Evolutionary conservation across 2,888 invertebrate species (phyloP), one percentile per base, ranked within the genome.

Genomic region (Nomada fabriciana): DNA sequence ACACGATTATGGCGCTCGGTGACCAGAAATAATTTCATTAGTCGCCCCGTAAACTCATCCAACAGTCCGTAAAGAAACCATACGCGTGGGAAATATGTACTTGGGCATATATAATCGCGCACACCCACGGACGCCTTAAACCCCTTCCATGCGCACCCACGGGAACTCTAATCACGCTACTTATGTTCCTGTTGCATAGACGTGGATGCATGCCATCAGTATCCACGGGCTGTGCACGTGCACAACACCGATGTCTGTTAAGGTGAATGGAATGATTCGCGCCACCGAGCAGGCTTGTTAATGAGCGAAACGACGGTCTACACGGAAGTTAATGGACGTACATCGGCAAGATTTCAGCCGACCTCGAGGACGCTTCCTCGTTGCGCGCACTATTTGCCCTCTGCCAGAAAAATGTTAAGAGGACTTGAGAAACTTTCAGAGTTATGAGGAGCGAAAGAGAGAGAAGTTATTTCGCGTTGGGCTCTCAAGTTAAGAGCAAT

Each of bases 21-120:
- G 87, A 87, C 87, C 87, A 87, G 84, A 87, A 87, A 76, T 87
- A 87, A 87, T 87, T 86, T 86, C 84, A 86, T 87, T 87, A 87
- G 69, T 61, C 80, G 79, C 78, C 78, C 82, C 79, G 79, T 82
- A 84, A 87, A 83, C 86, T 84, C 80, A 83, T 87, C 83, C 69
- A 80, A 60, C 76, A 79, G 85, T 83, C 87, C 70, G 80, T 67
- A 83, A 87, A 87, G 87, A 83, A 87, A 84, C 74, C 80, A 76
- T 72, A 77, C 83, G 83, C 80, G 83, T 42, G 71, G 77, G 74
- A 86, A 81, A 75, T 82, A 77, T 75, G 68, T 82, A 82, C 80
- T 70, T 76, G 59, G 47, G 59, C 78, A 73, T 73, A 61, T 42
- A 73, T 80, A 84, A 86, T 81, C 76, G 67, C 52, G 69, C 29